Evolutionary conservation across 2,888 invertebrate genomes (phyloP).

Genomic region (Heteropelma amictum): DNA sequence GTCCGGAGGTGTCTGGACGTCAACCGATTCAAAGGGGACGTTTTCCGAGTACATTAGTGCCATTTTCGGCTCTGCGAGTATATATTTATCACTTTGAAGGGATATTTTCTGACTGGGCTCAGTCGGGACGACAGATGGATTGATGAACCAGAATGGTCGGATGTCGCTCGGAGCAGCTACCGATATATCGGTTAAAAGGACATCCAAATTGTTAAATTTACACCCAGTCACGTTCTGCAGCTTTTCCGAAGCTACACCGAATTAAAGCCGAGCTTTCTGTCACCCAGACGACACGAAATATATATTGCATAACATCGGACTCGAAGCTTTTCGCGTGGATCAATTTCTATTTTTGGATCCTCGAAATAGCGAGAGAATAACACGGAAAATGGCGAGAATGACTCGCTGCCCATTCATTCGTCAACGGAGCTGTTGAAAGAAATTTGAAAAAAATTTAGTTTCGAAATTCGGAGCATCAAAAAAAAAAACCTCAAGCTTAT

Average conservation of each 20-base stretch:
- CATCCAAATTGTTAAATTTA: slow-evolving; percentile 20
- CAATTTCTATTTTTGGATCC: background rate
- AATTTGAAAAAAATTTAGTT: too few species aligned
- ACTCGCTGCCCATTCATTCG: too few species aligned
- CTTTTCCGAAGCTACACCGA: background rate
- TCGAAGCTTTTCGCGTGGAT: background rate
- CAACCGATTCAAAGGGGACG: too few species aligned
- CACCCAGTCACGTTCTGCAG: slow-evolving; percentile 1
- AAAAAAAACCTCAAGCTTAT: too few species aligned
- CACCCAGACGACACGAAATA: background rate
- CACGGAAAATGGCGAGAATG: too few species aligned
- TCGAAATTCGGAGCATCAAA: too few species aligned
- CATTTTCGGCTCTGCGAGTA: too few species aligned
- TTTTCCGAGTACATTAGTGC: too few species aligned
- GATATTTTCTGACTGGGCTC: too few species aligned
- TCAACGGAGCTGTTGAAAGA: too few species aligned
- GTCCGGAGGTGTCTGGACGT: too few species aligned
- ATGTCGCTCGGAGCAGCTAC: background rate
- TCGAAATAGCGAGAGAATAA: background rate
- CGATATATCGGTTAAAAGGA: slow-evolving; percentile 11
- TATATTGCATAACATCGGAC: background rate
- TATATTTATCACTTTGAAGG: too few species aligned
- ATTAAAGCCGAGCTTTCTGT: background rate
- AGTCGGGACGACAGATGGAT: background rate
- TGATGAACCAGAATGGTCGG: background rate